These are phyloP conservation scores for Cristatella mucedo DNA, from an alignment of 2,888 invertebrate genomes.

Conservation along the genomic window DNA sequence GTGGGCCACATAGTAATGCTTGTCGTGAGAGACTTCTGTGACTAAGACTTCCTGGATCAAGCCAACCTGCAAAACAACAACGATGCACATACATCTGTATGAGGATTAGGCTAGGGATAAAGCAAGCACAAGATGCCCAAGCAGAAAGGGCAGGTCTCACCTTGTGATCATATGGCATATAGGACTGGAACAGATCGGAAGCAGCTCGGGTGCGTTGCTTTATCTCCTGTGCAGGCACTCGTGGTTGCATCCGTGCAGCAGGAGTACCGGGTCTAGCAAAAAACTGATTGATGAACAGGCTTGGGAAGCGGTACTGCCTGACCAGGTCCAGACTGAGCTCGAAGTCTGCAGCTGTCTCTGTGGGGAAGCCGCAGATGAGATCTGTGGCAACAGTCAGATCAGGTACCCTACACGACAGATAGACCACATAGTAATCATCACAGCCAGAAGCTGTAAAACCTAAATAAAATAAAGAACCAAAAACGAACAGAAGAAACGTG, in stretches of 20 bases:
- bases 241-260: conserved; percentile 71
- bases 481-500: too few relatives aligned
- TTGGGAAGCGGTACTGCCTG: conserved; percentile 68
- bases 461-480: too few relatives aligned
- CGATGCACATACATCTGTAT: neutral
- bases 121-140: neutral
- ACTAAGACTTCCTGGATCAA: conserved; percentile 62
- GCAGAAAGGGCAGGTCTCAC: conserved; percentile 15
- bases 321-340: conserved; percentile 69
- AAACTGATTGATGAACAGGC: conserved; percentile 93
- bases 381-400: conserved; percentile 89
- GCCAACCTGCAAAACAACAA: conserved; percentile 39
- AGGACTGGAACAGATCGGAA: conserved; percentile 70
- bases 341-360: conserved; percentile 79
- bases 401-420: conserved; percentile 51
- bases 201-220: conserved; percentile 72
- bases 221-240: conserved; percentile 68
- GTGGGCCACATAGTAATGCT: conserved; percentile 75
- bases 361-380: conserved; percentile 95
- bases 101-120: neutral
- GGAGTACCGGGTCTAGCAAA: conserved; percentile 90
- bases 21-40: conserved; percentile 81
- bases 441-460: too few relatives aligned
- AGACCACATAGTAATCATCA: too few relatives aligned
- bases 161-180: conserved; percentile 59